Evolutionary conservation across 92 coral and sea anemone genomes (phyloP).

Genomic region (Palythoa caribaeorum): DNA sequence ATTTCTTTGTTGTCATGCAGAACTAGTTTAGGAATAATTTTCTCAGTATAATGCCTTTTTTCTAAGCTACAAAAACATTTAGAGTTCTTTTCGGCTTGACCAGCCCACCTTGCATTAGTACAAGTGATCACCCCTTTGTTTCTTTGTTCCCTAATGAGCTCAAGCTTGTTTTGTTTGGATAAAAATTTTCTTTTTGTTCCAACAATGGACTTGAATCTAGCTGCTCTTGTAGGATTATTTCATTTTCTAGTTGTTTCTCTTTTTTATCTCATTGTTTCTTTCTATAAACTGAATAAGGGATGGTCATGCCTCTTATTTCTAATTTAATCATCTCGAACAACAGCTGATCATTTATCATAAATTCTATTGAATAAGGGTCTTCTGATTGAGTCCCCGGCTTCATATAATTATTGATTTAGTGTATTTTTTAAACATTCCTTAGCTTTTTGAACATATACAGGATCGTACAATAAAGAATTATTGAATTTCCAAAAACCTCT

Average conservation of each 20-base stretch:
- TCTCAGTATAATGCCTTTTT: too few relatives aligned
- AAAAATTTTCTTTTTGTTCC: conserved; percentile 12
- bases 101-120: not conserved
- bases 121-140: conserved; percentile 1
- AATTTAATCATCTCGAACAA: too few relatives aligned
- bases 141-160: conserved; percentile 26
- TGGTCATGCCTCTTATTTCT: too few relatives aligned
- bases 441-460: conserved; percentile 34
- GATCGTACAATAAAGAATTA: conserved; percentile 42
- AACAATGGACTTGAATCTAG: not conserved
- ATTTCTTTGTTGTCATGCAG: not conserved
- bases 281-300: conserved; percentile 44
- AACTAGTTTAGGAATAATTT: too few relatives aligned
- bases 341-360: conserved; percentile 9
- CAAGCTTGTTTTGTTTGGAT: conserved; percentile 38
- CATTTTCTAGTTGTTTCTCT: conserved; percentile 33
- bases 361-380: conserved; percentile 26
- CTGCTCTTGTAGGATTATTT: not conserved
- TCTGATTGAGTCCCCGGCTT: not conserved
- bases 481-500: conserved; percentile 56
- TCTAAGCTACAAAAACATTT: conserved; percentile 40
- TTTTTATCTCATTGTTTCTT: conserved; percentile 38
- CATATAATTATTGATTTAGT: not conserved
- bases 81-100: conserved; percentile 33
- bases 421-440: conserved; percentile 19